Evolutionary conservation across 2,113 vertebrate species (phyloP).

Genomic region (Prionailurus viverrinus): DNA sequence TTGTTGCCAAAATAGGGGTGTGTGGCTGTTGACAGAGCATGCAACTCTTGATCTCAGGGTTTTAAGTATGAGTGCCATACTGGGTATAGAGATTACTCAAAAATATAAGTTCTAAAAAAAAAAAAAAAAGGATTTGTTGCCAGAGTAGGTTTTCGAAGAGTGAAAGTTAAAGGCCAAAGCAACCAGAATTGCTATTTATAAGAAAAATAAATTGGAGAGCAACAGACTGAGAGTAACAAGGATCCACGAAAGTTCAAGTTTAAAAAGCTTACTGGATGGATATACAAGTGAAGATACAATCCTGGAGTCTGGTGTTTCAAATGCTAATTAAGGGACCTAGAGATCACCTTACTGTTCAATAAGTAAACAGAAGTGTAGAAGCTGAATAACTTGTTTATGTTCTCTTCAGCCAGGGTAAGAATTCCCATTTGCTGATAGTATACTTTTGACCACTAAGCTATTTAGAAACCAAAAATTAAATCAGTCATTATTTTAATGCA

Average conservation of each 20-base stretch:
- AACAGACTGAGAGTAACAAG: background rate
- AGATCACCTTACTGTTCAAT: background rate
- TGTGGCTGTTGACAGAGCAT: background rate
- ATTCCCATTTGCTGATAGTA: background rate
- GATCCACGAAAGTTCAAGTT: background rate
- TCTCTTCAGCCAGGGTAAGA: background rate
- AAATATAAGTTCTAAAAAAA: background rate
- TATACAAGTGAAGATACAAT: background rate
- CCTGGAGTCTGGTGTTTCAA: background rate
- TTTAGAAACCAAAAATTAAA: constrained; percentile 33
- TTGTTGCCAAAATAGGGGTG: background rate
- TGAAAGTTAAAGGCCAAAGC: background rate
- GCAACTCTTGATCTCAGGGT: background rate
- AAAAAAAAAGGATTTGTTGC: background rate
- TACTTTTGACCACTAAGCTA: background rate
- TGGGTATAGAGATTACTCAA: background rate
- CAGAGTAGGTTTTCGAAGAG: background rate
- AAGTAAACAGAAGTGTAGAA: background rate
- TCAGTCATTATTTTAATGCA: background rate
- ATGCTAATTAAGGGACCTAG: background rate
- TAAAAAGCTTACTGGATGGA: background rate
- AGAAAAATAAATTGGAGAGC: background rate
- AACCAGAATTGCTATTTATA: background rate
- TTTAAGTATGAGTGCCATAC: background rate
- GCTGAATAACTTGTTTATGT: background rate